Percentiles rank a stretch among this genome's conserved stretches.
phyloP scores from a whole-genome alignment of 2,888 invertebrate species.

The Vanessa cardui region DNA sequence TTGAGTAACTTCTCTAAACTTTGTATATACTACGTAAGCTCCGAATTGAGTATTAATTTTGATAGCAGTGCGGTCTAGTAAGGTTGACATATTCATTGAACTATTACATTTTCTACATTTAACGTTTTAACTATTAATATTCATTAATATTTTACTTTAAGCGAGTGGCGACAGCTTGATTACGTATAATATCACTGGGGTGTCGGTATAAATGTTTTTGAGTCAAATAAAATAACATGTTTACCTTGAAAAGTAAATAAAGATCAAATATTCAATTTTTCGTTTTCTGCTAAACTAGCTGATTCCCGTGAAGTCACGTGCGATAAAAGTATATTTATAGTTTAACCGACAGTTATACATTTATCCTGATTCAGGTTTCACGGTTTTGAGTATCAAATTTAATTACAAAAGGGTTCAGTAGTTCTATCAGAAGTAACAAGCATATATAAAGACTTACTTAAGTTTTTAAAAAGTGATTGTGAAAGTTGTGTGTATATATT shows the following conservation, averaged over 20 bases:
- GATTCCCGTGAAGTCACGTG: no score
- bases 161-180: conserved; percentile 13
- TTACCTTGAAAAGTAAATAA: conserved; percentile 10
- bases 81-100: conserved; percentile 1
- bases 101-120: conserved; percentile 3
- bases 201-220: conserved; percentile 7
- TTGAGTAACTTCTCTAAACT: not conserved
- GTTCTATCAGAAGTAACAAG: no score
- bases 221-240: not conserved
- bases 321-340: no score
- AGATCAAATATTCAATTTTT: not conserved
- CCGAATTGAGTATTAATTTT: conserved; percentile 3
- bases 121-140: conserved; percentile 1
- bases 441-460: no score
- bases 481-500: no score
- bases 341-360: no score
- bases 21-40: not conserved
- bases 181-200: conserved; percentile 3
- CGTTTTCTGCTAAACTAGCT: no score
- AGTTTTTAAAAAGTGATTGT: no score
- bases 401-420: no score
- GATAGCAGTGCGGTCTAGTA: not conserved
- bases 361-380: no score
- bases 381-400: no score
- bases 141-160: conserved; percentile 4